A percentile compares a stretch with the other conserved stretches of the same genome.
Conservation (phyloP, 2,113 vertebrate species). For the Paratilapia polleni region DNA sequence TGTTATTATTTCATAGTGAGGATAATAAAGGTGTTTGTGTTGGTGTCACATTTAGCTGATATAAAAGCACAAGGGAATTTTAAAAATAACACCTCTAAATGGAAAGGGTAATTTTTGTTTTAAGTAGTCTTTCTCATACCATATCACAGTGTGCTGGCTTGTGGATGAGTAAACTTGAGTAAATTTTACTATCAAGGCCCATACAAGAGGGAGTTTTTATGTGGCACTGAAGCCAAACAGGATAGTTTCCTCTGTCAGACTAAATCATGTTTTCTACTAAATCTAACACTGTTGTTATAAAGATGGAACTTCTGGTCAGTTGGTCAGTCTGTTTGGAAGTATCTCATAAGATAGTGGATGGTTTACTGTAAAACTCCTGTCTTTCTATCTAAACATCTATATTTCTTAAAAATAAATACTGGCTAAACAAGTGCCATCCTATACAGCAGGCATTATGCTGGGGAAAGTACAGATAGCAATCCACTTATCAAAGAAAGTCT, state of each 20-base stretch:
- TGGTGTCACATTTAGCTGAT: neutral
- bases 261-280: neutral
- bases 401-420: neutral
- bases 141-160: too few relatives aligned
- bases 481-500: neutral
- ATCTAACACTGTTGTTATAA: neutral
- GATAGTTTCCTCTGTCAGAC: neutral
- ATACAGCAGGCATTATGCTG: neutral
- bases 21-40: neutral
- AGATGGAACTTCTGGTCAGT: neutral
- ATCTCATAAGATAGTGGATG: neutral
- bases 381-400: too few relatives aligned
- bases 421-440: neutral
- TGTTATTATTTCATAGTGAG: neutral
- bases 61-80: neutral
- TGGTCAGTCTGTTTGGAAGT: neutral
- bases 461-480: neutral
- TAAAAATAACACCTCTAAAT: too few relatives aligned
- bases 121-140: too few relatives aligned
- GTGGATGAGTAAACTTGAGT: too few relatives aligned
- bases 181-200: too few relatives aligned
- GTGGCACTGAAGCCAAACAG: neutral
- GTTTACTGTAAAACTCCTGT: neutral
- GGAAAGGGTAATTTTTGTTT: too few relatives aligned
- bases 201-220: neutral